Evolutionary conservation across 2,797 vertebrate species (phyloP).

Genomic region (Gobio occitaniae): DNA sequence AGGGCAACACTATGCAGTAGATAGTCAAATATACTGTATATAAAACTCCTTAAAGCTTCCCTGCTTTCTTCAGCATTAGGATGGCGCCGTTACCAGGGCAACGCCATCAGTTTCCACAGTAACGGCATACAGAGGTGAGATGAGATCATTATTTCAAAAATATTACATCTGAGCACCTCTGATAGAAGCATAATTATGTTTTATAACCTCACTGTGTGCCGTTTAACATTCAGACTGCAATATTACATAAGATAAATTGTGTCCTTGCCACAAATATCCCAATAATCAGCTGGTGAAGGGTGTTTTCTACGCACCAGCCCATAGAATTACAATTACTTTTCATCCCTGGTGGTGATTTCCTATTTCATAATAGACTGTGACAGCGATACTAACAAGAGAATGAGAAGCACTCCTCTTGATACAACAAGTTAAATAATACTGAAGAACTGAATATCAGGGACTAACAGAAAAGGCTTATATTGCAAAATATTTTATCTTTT

Average conservation of each 20-base stretch:
- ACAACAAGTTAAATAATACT: background rate
- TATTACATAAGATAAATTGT: background rate
- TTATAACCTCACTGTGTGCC: conserved; percentile 63
- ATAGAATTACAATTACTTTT: conserved; percentile 4
- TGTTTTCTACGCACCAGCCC: background rate
- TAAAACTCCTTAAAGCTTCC: background rate
- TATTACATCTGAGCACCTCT: conserved; percentile 70
- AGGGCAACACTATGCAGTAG: too few species aligned
- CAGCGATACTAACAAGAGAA: background rate
- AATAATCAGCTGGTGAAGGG: conserved; percentile 1
- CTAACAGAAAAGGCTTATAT: background rate
- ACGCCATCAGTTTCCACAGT: conserved; percentile 81
- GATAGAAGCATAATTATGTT: conserved; percentile 70
- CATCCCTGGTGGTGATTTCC: background rate
- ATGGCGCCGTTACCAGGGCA: conserved; percentile 74
- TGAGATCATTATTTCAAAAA: conserved; percentile 75
- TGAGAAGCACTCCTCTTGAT: background rate
- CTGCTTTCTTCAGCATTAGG: conserved; percentile 58
- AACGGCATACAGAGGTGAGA: conserved; percentile 74
- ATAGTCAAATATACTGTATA: too few species aligned
- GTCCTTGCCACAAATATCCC: background rate
- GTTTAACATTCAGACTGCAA: background rate
- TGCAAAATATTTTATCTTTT: background rate
- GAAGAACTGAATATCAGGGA: background rate
- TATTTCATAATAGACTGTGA: conserved; percentile 4